phyloP scores from a whole-genome alignment of 1,140 invertebrate genomes.

The Pentalonia nigronervosa region DNA sequence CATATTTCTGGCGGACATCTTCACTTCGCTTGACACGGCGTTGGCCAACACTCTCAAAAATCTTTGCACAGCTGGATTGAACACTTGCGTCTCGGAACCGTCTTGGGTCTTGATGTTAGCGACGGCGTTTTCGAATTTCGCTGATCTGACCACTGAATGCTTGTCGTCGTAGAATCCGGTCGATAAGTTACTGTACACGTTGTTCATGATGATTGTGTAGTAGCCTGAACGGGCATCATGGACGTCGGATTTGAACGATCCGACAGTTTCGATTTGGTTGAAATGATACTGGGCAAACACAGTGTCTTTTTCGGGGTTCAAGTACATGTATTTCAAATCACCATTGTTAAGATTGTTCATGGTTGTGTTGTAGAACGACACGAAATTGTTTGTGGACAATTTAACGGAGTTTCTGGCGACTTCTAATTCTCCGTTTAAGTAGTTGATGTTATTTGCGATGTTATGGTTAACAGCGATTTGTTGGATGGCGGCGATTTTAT shows the following conservation, averaged over 20 bases:
- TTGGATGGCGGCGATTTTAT: not conserved
- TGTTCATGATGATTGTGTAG: not conserved
- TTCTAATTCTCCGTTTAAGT: not conserved
- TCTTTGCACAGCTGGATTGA: not conserved
- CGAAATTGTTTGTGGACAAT: not conserved
- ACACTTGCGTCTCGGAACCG: not conserved
- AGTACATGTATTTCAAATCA: not conserved
- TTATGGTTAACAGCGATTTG: not conserved
- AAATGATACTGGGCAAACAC: not conserved
- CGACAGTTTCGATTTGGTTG: not conserved
- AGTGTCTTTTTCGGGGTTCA: not conserved
- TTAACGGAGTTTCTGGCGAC: not conserved
- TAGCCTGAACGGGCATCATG: not conserved
- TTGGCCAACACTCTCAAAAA: not conserved
- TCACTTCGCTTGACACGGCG: not conserved
- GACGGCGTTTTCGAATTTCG: not conserved
- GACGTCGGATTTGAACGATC: not conserved
- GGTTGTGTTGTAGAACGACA: not conserved
- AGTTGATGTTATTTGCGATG: not conserved
- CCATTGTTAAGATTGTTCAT: not conserved
- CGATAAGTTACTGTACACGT: slow-evolving; percentile 10
- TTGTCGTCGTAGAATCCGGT: not conserved
- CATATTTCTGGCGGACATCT: not conserved
- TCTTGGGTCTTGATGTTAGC: not conserved
- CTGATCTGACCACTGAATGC: not conserved